phyloP scores from a whole-genome alignment of 2,888 invertebrate genomes.

The Acanthosepion esculentum region DNA sequence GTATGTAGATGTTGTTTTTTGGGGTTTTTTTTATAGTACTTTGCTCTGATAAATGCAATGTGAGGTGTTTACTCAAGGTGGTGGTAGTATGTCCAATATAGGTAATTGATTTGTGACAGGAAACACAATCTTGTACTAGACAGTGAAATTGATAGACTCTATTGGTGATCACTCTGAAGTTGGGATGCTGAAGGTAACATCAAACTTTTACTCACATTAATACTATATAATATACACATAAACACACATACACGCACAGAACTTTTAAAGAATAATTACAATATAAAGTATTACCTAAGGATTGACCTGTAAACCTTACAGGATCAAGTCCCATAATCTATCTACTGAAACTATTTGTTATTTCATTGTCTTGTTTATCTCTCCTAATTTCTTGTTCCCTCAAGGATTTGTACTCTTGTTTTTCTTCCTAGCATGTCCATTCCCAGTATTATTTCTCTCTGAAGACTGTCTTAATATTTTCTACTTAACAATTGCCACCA shows the following conservation, averaged over 20 bases:
- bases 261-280: not conserved
- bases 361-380: not conserved
- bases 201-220: too few species aligned
- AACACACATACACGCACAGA: not conserved
- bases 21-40: too few species aligned
- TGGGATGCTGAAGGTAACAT: too few species aligned
- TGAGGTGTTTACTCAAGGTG: too few species aligned
- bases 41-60: too few species aligned
- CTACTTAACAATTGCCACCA: not conserved
- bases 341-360: not conserved
- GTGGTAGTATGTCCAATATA: too few species aligned
- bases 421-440: not conserved
- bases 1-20: too few species aligned
- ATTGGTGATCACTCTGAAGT: too few species aligned
- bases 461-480: slow-evolving; percentile 25
- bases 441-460: not conserved
- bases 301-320: not conserved
- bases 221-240: too few species aligned
- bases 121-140: too few species aligned
- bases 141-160: too few species aligned
- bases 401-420: not conserved
- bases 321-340: not conserved
- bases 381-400: not conserved
- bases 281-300: not conserved
- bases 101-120: too few species aligned